Base-by-base conservation (phyloP, 1,140 invertebrate genomes). In the Telenomus remus region DNA sequence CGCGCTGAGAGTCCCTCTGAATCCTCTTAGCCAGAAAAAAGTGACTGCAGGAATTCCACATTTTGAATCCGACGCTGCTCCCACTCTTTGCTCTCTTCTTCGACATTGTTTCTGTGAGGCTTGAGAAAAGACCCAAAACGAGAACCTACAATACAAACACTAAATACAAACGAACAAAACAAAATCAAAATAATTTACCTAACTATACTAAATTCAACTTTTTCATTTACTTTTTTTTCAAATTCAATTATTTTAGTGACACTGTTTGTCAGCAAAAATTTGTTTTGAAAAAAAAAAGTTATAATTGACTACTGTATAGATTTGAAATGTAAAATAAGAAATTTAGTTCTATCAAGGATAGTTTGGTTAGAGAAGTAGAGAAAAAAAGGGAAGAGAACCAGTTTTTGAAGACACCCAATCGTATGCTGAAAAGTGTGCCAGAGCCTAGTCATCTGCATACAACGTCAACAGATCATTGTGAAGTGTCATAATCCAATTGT, bases 401-500 rank as follows among this genome's bases (percentile, higher is more conserved):
- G 71, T 66, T 73, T 65, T 1, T 34, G 42, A 46, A 37, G 55
- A 49, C 33, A 35, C 15, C 9, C 9, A 16, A 15, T 34, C 14
- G 33, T 19, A 12, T 19, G 34, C 55, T 27, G 43, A 37, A 61
- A 60, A 39, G 37, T 39, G 33, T 19, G 48, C 14, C 47, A 46
- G 39, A 50, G 12, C 34, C 13, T 34, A 4, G 39, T 27, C 54
- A 57, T 56, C 54, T 57, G 53, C 53, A 60, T 59, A 15, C 53
- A 50, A 61, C 61, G 56, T 76, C 73, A 71, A 66, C 73, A 57
- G 55, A 60, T 60, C 66, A 51, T 72, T 61, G 61, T 50, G 56
- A 72, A 69, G 79, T 76, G 76, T 81, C 76, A 79, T 83, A 80
- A 80, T 80, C 70, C 60, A 53, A 48, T 57, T 55, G 48, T 48